Evolutionary conservation across 2,888 invertebrate genomes (phyloP).

Genomic region (Cryptocephalus primarius): DNA sequence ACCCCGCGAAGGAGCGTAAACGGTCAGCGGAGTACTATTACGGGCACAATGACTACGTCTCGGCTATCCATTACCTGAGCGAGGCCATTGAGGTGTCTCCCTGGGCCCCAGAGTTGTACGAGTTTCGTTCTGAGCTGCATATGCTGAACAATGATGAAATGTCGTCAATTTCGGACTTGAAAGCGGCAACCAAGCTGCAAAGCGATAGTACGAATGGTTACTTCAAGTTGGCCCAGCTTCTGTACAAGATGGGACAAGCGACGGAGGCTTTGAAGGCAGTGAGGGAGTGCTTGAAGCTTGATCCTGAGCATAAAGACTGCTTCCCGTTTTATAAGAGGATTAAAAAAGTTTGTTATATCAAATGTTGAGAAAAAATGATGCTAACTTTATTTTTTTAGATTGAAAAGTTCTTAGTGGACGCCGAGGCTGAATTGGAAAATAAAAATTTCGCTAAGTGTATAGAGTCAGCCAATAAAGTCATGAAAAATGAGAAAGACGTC

Average conservation of each 20-base stretch:
- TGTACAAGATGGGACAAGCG: slow-evolving; percentile 87
- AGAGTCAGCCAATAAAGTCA: slow-evolving; percentile 51
- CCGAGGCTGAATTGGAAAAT: slow-evolving; percentile 49
- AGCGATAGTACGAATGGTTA: slow-evolving; percentile 87
- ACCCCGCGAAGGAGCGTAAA: slow-evolving; percentile 52
- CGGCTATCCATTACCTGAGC: slow-evolving; percentile 54
- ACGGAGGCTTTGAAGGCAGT: slow-evolving; percentile 86
- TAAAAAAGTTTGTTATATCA: slow-evolving; percentile 48
- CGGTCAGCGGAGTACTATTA: slow-evolving; percentile 52
- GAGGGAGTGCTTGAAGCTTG: slow-evolving; percentile 91
- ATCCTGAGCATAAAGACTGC: slow-evolving; percentile 95
- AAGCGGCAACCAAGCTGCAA: slow-evolving; percentile 79
- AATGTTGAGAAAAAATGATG: too few species aligned
- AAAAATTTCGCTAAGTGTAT: slow-evolving; percentile 60
- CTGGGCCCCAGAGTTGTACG: slow-evolving; percentile 76
- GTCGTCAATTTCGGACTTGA: slow-evolving; percentile 83
- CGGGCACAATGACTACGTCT: slow-evolving; percentile 42
- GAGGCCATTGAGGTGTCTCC: slow-evolving; percentile 71
- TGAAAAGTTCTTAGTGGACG: slow-evolving; percentile 64
- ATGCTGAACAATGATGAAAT: slow-evolving; percentile 65
- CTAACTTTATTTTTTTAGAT: slow-evolving; percentile 34
- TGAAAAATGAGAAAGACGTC: slow-evolving; percentile 60
- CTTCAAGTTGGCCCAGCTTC: slow-evolving; percentile 68
- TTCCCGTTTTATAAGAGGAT: slow-evolving; percentile 93
- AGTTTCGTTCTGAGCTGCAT: slow-evolving; percentile 79